Evolutionary conservation across 2,113 vertebrate species (phyloP), one percentile per base, ranked within the genome.

Genomic region (Pipa parva): DNA sequence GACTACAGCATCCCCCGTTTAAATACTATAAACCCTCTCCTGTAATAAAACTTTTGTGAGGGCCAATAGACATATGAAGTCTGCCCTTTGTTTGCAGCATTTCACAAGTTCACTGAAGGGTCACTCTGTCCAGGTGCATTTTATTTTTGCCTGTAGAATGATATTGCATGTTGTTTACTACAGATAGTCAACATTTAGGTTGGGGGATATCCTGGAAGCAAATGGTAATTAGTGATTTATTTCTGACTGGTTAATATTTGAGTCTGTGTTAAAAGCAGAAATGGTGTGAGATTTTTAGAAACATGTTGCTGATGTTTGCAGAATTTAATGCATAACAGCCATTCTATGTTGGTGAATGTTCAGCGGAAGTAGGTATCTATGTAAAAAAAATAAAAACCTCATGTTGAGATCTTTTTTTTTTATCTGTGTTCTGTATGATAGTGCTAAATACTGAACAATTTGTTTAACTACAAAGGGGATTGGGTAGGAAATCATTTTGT

Each of bases 21-120:
- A 70, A 59, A 70, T 70, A 61, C 58, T 70, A 61, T 70, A 54
- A 69, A 61, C 66, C 51, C 59, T 60, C 56, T 61, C 48, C 11
- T 61, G 58, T 49, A 42, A 45, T 61, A 61, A 70, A 70, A 70
- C 52, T 46, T 58, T 61, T 70, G 66, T 61, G 59, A 61, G 58
- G 58, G 66, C 61, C 57, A 60, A 70, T 70, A 61, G 48, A 60
- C 58, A 61, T 36, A 52, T 54, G 33, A 61, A 61, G 58, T n/a
- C 61, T 63, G 33, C 36, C 48, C 66, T 70, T 70, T 70, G 66
- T 70, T 52, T 54, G 58, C 66, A 29, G 22, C 22, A 4, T 17
- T 10, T 18, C 33, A 5, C 20, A 7, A 58, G 66, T 70, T 70
- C 66, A 52, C 46, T 3, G 42, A 21, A 61, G 28, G 66, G 58